phyloP scores from a whole-genome alignment of 2,797 vertebrate species.

The Eulemur coronatus region DNA sequence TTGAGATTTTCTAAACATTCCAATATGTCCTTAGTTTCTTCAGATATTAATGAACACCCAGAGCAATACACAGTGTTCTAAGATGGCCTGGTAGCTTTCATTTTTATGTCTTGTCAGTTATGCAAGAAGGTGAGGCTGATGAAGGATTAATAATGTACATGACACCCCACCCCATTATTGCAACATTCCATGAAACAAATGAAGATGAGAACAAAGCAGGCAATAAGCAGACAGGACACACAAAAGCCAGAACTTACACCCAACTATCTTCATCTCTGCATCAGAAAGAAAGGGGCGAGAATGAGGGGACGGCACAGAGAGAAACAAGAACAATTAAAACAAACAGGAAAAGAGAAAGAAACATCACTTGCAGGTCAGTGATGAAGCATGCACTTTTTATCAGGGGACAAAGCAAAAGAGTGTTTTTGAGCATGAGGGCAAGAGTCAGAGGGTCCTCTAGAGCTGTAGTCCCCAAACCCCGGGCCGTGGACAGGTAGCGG shows the following conservation, averaged over 20 bases:
- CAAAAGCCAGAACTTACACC: slow-evolving; percentile 89
- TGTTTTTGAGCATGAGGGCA: slow-evolving; percentile 77
- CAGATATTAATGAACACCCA: slow-evolving; percentile 31
- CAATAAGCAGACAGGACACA: slow-evolving; percentile 85
- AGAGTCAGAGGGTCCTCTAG: slow-evolving; percentile 70
- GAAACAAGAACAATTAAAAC: slow-evolving; percentile 84
- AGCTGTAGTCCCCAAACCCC: background rate
- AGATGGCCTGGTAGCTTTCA: slow-evolving; percentile 24
- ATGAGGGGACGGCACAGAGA: slow-evolving; percentile 83
- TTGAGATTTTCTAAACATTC: background rate
- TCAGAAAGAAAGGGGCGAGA: slow-evolving; percentile 84
- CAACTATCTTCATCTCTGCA: slow-evolving; percentile 91
- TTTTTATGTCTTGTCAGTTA: slow-evolving; percentile 54
- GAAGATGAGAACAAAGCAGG: slow-evolving; percentile 84
- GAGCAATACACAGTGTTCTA: slow-evolving; percentile 61
- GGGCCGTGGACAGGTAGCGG: too few species aligned
- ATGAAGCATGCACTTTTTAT: slow-evolving; percentile 85
- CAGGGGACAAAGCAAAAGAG: slow-evolving; percentile 83
- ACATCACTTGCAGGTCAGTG: slow-evolving; percentile 82
- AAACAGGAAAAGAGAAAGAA: slow-evolving; percentile 84
- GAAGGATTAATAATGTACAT: slow-evolving; percentile 66
- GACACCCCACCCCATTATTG: slow-evolving; percentile 65
- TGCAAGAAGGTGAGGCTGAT: slow-evolving; percentile 51
- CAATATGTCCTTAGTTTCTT: background rate
- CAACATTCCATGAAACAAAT: slow-evolving; percentile 82